Conservation (phyloP, 2,113 vertebrate genomes). For the Brienomyrus brachyistius region DNA sequence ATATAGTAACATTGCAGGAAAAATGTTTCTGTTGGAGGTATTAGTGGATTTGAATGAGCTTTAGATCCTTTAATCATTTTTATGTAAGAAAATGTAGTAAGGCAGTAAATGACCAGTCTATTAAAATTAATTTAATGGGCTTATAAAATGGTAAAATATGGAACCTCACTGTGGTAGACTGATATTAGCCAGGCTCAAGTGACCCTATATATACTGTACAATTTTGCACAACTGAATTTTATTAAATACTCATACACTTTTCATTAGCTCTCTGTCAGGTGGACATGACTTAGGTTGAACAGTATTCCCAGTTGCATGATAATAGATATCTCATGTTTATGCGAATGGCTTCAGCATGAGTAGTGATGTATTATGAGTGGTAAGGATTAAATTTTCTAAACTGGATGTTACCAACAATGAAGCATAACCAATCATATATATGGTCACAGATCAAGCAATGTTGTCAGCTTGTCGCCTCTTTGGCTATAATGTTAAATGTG, state of each 20-base stretch:
- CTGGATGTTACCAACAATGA: background rate
- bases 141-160: slow-evolving; percentile 1
- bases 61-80: background rate
- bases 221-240: background rate
- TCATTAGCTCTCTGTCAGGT: background rate
- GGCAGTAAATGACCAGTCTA: background rate
- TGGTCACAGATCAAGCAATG: background rate
- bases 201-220: background rate
- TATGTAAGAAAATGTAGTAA: slow-evolving; percentile 5
- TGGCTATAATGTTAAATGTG: background rate
- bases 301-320: background rate
- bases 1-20: background rate
- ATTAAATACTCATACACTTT: background rate
- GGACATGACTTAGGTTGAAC: background rate
- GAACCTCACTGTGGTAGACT: background rate
- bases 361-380: background rate
- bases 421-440: background rate
- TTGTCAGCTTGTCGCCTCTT: background rate
- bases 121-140: slow-evolving; percentile 7
- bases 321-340: background rate
- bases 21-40: background rate
- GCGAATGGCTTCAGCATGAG: background rate
- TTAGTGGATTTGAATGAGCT: background rate
- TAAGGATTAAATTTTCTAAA: background rate
- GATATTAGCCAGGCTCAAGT: slow-evolving; percentile 3